Percentiles rank a stretch among this genome's conserved stretches.
Conservation (phyloP, 2,797 vertebrate species). For the Paedocypris micromegethes region DNA sequence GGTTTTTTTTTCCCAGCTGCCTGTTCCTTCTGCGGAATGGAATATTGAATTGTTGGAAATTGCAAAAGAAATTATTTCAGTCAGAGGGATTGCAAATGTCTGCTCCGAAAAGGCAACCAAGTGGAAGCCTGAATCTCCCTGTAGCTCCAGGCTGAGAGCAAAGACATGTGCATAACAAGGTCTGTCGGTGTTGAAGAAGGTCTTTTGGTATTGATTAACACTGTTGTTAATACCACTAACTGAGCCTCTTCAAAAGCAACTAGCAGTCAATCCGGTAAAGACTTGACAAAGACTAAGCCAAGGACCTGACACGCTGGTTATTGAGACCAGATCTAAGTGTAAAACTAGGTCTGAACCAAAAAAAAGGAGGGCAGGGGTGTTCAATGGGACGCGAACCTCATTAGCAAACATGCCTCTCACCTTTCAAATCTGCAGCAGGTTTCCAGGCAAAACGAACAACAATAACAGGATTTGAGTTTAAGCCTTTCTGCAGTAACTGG, state of each 20-base stretch:
- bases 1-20: conserved; percentile 39
- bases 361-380: conserved; percentile 9
- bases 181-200: conserved; percentile 4
- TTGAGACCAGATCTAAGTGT: conserved; percentile 9
- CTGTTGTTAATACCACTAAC: conserved; percentile 28
- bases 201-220: conserved; percentile 24
- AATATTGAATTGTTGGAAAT: conserved; percentile 35
- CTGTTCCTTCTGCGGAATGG: conserved; percentile 28
- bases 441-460: conserved; percentile 50
- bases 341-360: conserved; percentile 22
- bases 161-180: conserved; percentile 20
- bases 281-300: conserved; percentile 7
- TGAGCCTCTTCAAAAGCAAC: conserved; percentile 9
- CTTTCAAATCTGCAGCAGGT: conserved; percentile 47
- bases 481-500: conserved; percentile 64
- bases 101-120: neutral
- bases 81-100: no score
- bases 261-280: neutral
- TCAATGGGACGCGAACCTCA: conserved; percentile 35
- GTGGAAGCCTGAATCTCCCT: conserved; percentile 13
- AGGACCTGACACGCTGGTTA: neutral
- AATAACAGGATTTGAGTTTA: conserved; percentile 63
- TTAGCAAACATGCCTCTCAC: conserved; percentile 55
- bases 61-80: conserved; percentile 26
- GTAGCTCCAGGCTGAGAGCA: conserved; percentile 3